Percentiles rank a stretch among this genome's conserved stretches.
These are phyloP conservation scores for Xylota segnis DNA, from an alignment of 2,888 invertebrate species.

Conservation along the genomic window DNA sequence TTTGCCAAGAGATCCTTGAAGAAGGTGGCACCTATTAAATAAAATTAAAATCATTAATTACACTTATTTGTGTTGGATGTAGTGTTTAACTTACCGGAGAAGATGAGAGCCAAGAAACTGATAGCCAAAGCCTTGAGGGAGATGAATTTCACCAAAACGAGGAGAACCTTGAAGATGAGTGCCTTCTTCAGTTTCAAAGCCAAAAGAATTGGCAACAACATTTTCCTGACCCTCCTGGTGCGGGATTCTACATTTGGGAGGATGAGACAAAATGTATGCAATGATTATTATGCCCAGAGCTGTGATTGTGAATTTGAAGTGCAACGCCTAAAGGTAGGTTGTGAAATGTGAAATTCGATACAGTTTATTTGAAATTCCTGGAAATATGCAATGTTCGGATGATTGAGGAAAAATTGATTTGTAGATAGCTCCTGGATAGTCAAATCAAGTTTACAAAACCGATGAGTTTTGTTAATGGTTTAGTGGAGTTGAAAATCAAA, in stretches of 20 bases:
- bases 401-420: too few species aligned
- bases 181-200: conserved; percentile 87
- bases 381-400: not conserved
- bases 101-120: conserved; percentile 87
- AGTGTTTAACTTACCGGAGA: conserved; percentile 85
- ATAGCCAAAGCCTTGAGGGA: conserved; percentile 88
- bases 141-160: conserved; percentile 87
- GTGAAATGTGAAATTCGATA: not conserved
- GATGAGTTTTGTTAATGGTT: too few species aligned
- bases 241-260: conserved; percentile 85
- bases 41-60: not conserved
- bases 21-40: conserved; percentile 83
- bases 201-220: conserved; percentile 87
- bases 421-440: too few species aligned
- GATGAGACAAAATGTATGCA: conserved; percentile 10
- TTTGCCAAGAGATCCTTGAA: conserved; percentile 84
- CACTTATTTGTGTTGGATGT: not conserved
- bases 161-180: conserved; percentile 87
- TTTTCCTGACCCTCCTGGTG: conserved; percentile 87
- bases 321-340: not conserved
- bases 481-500: too few species aligned
- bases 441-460: too few species aligned
- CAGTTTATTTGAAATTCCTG: not conserved
- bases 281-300: not conserved
- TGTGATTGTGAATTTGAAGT: not conserved